Base-by-base conservation (phyloP, 2,888 invertebrate genomes). In the Disparrhopalites patrizii region DNA sequence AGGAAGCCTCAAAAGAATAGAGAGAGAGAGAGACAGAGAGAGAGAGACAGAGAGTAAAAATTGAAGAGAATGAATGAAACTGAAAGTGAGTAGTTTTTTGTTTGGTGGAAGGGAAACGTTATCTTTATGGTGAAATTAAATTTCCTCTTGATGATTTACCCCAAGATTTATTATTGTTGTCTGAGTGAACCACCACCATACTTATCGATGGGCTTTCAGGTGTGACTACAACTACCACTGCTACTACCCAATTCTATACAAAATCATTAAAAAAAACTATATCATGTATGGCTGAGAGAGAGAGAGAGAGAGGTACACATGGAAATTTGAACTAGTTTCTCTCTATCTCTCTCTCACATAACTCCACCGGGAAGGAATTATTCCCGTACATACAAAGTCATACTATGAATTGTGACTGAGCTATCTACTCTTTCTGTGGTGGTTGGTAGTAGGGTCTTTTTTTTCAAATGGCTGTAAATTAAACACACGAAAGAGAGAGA, bases 81-180 rank as follows among this genome's bases (percentile, higher is more conserved):
- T 27, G 28, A 27, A 52, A 52, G 52, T 30, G n/a, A n/a, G 50
- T 20, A n/a, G n/a, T n/a, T n/a, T n/a, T n/a, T n/a, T n/a, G n/a
- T n/a, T n/a, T n/a, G 23, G 47, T 23, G 47, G 25, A 58, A 55
- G 28, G n/a, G 30, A 58, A 58, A 51, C 50, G 33, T 51, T 61
- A 61, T 61, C 61, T 61, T 61, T 61, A 47, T 47, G 36, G 51
- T 61, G 61, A 61, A 61, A 61, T 61, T 61, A 61, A 61, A 61
- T 61, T 61, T 61, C 61, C 61, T 61, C 61, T 20, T 50, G 61
- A 61, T 61, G 61, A 61, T 61, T 61, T 52, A n/a, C 38, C n/a
- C 10, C 61, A 61, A 61, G 61, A 61, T 61, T 61, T 61, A 61
- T n/a, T n/a, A n/a, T 61, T 51, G 61, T 61, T 61, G 61, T 61